Evolutionary conservation across 2,888 invertebrate species (phyloP).

Genomic region (Phortica magna): DNA sequence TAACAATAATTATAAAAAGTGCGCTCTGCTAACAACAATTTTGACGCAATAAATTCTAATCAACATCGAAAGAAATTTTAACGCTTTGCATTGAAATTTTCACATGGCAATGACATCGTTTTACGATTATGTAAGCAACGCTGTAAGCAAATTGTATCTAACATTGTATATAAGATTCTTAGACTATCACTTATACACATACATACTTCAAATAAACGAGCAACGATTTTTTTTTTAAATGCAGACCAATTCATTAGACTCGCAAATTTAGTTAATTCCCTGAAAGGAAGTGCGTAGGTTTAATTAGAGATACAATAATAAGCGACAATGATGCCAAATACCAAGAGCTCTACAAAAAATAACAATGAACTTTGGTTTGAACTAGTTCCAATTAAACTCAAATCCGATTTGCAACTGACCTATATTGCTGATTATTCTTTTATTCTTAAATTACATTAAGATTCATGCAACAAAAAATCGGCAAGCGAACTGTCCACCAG

Average conservation of each 20-base stretch:
- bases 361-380: conserved; percentile 28
- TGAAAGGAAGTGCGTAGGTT: conserved; percentile 25
- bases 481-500: too few species aligned
- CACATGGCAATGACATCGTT: conserved; percentile 31
- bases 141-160: too few species aligned
- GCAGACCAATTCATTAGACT: background rate
- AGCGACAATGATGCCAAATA: conserved; percentile 36
- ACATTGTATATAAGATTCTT: too few species aligned
- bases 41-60: conserved; percentile 72
- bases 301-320: background rate
- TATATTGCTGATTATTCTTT: background rate
- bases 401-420: conserved; percentile 26
- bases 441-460: too few species aligned
- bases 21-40: conserved; percentile 3
- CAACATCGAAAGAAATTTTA: conserved; percentile 65
- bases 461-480: too few species aligned
- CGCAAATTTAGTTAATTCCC: conserved; percentile 9
- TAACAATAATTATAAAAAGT: conserved; percentile 5
- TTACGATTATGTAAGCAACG: conserved; percentile 7
- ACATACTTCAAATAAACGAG: too few species aligned
- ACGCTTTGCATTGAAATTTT: conserved; percentile 42
- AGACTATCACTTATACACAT: too few species aligned
- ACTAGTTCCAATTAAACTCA: conserved; percentile 25
- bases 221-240: background rate
- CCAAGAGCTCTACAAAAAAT: conserved; percentile 34